phyloP scores from a whole-genome alignment of 1,140 invertebrate genomes.

The Neotoxoptera formosana region DNA sequence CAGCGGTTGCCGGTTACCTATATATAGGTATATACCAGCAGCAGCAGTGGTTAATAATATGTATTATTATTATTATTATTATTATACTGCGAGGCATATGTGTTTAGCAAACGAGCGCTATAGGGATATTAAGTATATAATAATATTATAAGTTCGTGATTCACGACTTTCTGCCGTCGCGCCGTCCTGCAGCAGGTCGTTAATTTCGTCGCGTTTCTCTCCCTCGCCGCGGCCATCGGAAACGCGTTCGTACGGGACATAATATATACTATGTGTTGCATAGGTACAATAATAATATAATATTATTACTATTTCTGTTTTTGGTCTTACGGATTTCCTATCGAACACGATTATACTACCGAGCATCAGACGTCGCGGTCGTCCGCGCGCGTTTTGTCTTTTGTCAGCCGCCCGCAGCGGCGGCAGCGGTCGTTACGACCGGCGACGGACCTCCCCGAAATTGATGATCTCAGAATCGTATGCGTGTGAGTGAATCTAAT shows the following conservation, averaged over 20 bases:
- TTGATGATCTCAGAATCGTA: not conserved
- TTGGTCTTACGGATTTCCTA: not conserved
- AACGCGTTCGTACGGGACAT: not conserved
- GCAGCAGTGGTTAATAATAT: not conserved
- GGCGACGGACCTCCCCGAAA: not conserved
- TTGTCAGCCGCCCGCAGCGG: not conserved
- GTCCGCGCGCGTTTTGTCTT: too few species aligned
- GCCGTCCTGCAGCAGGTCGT: not conserved
- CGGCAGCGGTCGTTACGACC: not conserved
- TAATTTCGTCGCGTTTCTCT: constrained; percentile 17
- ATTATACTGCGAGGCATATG: not conserved
- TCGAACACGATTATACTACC: constrained; percentile 18
- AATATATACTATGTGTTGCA: too few species aligned
- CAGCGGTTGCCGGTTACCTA: not conserved
- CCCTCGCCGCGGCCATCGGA: not conserved
- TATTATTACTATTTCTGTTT: not conserved
- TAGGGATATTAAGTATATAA: not conserved
- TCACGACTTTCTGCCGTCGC: not conserved
- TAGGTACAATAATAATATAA: not conserved
- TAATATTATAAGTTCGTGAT: constrained; percentile 30
- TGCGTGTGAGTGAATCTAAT: not conserved
- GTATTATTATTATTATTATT: constrained; percentile 12
- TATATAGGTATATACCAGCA: not conserved
- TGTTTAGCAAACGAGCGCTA: not conserved
- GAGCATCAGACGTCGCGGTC: not conserved